Base-by-base conservation (phyloP, 2,113 vertebrate species). In the Marmota monax region DNA sequence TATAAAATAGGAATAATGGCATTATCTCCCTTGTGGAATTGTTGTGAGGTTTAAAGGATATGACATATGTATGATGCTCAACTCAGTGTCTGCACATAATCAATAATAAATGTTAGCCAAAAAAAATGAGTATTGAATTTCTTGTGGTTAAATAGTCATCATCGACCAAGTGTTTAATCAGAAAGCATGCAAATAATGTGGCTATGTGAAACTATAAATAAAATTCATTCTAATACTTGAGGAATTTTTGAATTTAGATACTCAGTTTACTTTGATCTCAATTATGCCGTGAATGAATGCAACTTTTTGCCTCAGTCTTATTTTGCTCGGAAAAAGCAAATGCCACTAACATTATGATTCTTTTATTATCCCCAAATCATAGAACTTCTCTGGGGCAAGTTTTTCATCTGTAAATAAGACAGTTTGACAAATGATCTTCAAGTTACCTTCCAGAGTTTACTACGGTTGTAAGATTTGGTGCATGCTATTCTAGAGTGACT, bases 291-390 rank as follows among this genome's bases (percentile, higher is more conserved):
- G 77, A 95, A 85, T 39, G 18, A 87, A 67, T 83, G 86, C 76
- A 93, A 89, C 74, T 96, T 94, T 95, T 70, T 97, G 96, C 72
- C 84, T 88, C 70, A 9, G 17, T 77, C 48, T 65, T 94, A 37
- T 96, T 98, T 95, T 95, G 29, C 34, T 95, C 95, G 84, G 77
- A 94, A 96, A 95, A 90, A 17, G 82, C 77, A 95, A 95, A 92
- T 7, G 4, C 65, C 92, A 51, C 84, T 92, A 85, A 92, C 32
- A 63, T 90, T 90, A 82, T 95, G 83, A 85, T 92, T 87, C 67
- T 95, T 97, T 94, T 65, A 80, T 94, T 92, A 89, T 39, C 87
- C 56, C 56, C 42, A 88, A 84, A 97, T 87, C 91, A 92, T 18
- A 82, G 90, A 79, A 58, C 9, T 78, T 94, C 56, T 84, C 84